These are phyloP conservation scores for Octodonta nipae DNA, from an alignment of 2,888 invertebrate genomes.

Conservation along the genomic window DNA sequence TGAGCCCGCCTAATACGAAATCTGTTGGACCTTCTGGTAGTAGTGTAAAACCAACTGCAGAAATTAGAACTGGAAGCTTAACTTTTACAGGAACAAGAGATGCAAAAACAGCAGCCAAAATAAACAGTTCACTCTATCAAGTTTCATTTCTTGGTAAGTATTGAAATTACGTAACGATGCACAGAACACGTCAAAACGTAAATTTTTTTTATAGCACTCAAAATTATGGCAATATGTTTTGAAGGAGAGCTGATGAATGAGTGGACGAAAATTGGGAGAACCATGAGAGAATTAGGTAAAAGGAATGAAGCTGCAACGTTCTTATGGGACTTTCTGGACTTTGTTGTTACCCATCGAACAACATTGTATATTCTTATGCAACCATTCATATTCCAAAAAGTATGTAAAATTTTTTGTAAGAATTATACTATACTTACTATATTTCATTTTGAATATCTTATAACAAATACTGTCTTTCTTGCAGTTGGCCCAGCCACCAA, in stretches of 20 bases:
- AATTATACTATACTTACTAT: not conserved
- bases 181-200: no score
- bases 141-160: slow-evolving; percentile 62
- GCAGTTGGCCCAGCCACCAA: slow-evolving; percentile 63
- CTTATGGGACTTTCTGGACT: slow-evolving; percentile 93
- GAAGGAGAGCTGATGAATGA: slow-evolving; percentile 81
- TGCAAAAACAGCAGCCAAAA: slow-evolving; percentile 61
- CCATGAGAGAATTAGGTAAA: slow-evolving; percentile 75
- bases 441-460: not conserved
- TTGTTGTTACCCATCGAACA: slow-evolving; percentile 84
- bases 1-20: slow-evolving; percentile 65
- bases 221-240: slow-evolving; percentile 92
- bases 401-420: slow-evolving; percentile 25
- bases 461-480: slow-evolving; percentile 6
- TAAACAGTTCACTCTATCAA: slow-evolving; percentile 67
- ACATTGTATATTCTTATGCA: slow-evolving; percentile 82
- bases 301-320: slow-evolving; percentile 79
- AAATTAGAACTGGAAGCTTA: slow-evolving; percentile 65
- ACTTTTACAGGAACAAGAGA: slow-evolving; percentile 68
- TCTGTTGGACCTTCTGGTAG: slow-evolving; percentile 52
- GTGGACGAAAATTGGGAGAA: slow-evolving; percentile 85
- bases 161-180: not conserved
- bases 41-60: slow-evolving; percentile 54
- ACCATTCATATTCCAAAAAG: slow-evolving; percentile 87
- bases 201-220: slow-evolving; percentile 52